Base-by-base conservation (phyloP, 2,888 invertebrate species). In the Pinctada fucata region DNA sequence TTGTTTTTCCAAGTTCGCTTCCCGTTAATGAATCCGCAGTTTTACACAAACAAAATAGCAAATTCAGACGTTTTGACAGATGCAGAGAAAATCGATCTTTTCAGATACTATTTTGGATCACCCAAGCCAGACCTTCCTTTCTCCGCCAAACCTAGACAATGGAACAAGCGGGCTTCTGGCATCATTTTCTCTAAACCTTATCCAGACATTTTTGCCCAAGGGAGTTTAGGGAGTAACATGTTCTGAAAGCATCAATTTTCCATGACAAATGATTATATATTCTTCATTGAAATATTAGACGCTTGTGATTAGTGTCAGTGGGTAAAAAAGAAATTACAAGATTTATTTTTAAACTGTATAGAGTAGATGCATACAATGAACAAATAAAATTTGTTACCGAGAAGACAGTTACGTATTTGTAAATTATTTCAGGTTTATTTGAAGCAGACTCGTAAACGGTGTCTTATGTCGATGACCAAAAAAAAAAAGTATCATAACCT, bases 1-100 rank as follows among this genome's bases (percentile, higher is more conserved):
- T 58, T 70, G 13, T 70, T 76, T 50, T 70, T 63, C n/a, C 31
- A 47, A 4, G 70, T 76, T 31, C 51, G 76, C n/a, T 76, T 76
- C 50, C 76, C 76, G 6, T 48, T 76, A 64, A 76, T 76, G 76
- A 76, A 71, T 50, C 76, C 76, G n/a, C 76, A 76, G 47, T 69
- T 69, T 49, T 76, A 68, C 69, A 70, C 70, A 16, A 71, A 64
- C 10, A 76, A 76, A 31, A 45, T 76, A 50, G 50, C 76, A 3
- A 71, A 64, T 50, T 69, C 50, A 49, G 45, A 69, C 63, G 48
- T 76, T 50, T 45, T 76, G 3, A 70, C 70, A 10, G 76, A 76
- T 45, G 48, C 5, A 3, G 76, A 76, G 49, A 76, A 76, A 31
- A 65, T 76, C 6, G 65, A 76, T 13, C 47, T 76, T 8, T 76